Percentiles rank a stretch among this genome's conserved stretches.
phyloP scores from a whole-genome alignment of 2,888 invertebrate genomes.

The Philereme transversata region DNA sequence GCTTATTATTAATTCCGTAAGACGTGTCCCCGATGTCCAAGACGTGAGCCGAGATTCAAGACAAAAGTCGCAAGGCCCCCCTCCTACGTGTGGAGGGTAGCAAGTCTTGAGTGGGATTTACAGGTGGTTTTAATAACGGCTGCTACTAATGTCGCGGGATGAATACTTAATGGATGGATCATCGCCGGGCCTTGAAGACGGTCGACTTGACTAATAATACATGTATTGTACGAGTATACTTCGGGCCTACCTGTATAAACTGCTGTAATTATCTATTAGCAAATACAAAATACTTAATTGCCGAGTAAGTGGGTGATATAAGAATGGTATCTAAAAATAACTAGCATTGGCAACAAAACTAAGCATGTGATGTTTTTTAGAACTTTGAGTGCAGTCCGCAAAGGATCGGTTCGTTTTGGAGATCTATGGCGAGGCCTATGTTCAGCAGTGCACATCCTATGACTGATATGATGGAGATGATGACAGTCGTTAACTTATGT shows the following conservation, averaged over 20 bases:
- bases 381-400: no score
- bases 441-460: no score
- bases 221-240: slow-evolving; percentile 48
- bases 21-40: slow-evolving; percentile 85
- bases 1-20: slow-evolving; percentile 85
- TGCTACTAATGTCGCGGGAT: slow-evolving; percentile 80
- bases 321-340: no score
- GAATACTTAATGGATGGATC: slow-evolving; percentile 82
- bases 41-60: slow-evolving; percentile 83
- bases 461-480: no score
- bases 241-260: slow-evolving; percentile 7
- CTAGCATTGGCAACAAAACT: no score
- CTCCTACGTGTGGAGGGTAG: slow-evolving; percentile 71
- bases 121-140: slow-evolving; percentile 84
- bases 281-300: no score
- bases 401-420: no score
- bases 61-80: slow-evolving; percentile 74
- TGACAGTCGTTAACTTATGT: no score
- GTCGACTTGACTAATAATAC: slow-evolving; percentile 58
- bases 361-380: no score
- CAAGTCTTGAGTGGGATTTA: slow-evolving; percentile 75
- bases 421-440: no score
- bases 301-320: no score
- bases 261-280: not conserved
- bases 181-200: slow-evolving; percentile 58